Base-by-base conservation (phyloP, 2,888 invertebrate species). In the Beris chalybata region DNA sequence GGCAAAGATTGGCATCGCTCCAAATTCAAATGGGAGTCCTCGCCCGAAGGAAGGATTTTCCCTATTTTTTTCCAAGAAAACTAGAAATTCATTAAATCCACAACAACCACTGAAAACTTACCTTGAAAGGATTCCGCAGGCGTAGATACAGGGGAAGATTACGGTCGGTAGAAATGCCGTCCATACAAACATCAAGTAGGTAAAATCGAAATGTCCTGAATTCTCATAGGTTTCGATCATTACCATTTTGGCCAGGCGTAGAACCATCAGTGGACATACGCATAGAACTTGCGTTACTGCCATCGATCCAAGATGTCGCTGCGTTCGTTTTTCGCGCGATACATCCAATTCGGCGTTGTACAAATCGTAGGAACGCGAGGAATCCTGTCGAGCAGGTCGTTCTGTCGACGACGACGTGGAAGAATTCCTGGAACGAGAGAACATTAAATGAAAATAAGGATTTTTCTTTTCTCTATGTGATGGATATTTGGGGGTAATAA, bases 141-240 rank as follows among this genome's bases (percentile, higher is more conserved):
- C 84, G 73, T 87, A 89, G 57, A 89, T 78, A 43, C 85, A 79
- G 0, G 90, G 90, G 29, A 87, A 89, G 29, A 85, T 83, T 66
- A 88, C 85, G 0, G 87, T 86, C 6, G 89, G 88, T 66, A 89
- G 74, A 73, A 89, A 90, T 1, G 86, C 89, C 64, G 89, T 79
- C 88, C 89, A 89, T 5, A 89, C 86, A 73, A 89, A 86, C 75
- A 86, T 83, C 55, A 86, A 83, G 76, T 86, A 90, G 2, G 86
- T 86, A 59, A 89, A 84, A 74, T 90, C 89, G 70, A 89, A 86
- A 73, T 87, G 86, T 45, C 83, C 84, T 55, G 83, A 83, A 76
- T 89, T 89, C 69, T 87, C 87, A 73, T 89, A 87, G 0, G 88
- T 89, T 76, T 90, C 90, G 64, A 84, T 82, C 55, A 89, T 81